Conservation (phyloP, 92 coral and sea anemone genomes). For the Porites cylindrica region DNA sequence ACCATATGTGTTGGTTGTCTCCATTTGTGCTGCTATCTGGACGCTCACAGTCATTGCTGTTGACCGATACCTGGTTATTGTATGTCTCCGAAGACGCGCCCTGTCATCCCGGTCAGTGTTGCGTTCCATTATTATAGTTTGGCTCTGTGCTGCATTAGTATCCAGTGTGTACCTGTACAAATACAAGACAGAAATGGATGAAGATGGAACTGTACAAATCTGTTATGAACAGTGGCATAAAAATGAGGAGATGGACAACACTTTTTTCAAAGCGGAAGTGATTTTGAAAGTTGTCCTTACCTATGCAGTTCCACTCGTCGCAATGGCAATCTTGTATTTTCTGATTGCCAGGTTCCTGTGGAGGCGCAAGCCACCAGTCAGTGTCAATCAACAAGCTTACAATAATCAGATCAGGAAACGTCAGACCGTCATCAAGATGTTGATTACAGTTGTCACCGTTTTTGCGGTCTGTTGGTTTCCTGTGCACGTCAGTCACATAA, state of each 20-base stretch:
- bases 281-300: not conserved
- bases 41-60: not conserved
- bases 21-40: not conserved
- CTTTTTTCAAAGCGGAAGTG: not conserved
- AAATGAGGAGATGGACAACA: not conserved
- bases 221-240: not conserved
- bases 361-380: conserved; percentile 38
- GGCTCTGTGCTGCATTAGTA: not conserved
- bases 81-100: not conserved
- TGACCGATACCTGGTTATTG: not conserved
- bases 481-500: conserved; percentile 19
- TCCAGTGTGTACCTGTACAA: not conserved
- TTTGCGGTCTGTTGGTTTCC: conserved; percentile 36
- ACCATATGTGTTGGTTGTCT: not conserved
- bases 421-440: conserved; percentile 29
- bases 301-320: not conserved
- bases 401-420: not conserved
- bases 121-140: not conserved
- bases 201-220: not conserved
- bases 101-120: not conserved
- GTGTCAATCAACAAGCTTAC: not conserved
- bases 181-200: not conserved
- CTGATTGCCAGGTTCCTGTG: conserved; percentile 34
- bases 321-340: not conserved
- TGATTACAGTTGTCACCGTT: conserved; percentile 34